Percentiles rank a stretch among this genome's conserved stretches.
These are phyloP conservation scores for Clivina fossor DNA, from an alignment of 2,888 invertebrate species.

Conservation along the genomic window DNA sequence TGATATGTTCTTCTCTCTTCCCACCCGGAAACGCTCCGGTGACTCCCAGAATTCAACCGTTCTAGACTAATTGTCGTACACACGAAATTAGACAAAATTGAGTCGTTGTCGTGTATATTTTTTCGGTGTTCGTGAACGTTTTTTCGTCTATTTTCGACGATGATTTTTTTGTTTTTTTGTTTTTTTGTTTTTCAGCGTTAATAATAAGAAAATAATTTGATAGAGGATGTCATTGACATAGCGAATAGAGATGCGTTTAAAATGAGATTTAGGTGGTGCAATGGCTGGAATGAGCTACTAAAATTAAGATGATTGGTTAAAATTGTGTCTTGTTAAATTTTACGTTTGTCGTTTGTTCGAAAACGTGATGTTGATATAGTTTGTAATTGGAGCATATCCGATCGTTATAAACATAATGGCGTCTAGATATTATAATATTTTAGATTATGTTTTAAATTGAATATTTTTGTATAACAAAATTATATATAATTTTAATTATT, in stretches of 20 bases:
- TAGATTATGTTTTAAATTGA: too few species aligned
- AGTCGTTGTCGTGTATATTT: slow-evolving; percentile 10
- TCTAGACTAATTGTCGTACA: background rate
- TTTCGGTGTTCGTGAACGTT: slow-evolving; percentile 6
- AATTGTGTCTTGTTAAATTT: slow-evolving; percentile 17
- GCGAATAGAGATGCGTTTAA: slow-evolving; percentile 10
- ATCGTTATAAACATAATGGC: too few species aligned
- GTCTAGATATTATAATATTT: too few species aligned
- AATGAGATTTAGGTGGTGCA: slow-evolving; percentile 22
- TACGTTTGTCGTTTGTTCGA: too few species aligned
- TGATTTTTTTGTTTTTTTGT: background rate
- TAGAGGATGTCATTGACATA: slow-evolving; percentile 12
- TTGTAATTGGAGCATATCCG: too few species aligned
- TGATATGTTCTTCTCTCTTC: background rate
- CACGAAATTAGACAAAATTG: slow-evolving; percentile 6
- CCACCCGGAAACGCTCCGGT: background rate
- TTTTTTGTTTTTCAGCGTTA: slow-evolving; percentile 6
- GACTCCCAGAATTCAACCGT: background rate
- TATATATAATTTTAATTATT: too few species aligned
- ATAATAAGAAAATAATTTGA: slow-evolving; percentile 22
- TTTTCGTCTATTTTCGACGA: background rate
- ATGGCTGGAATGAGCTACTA: slow-evolving; percentile 3
- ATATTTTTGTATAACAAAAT: too few species aligned
- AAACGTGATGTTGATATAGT: too few species aligned
- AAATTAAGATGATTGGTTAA: slow-evolving; percentile 21